These are phyloP conservation scores for Parauchenoglanis punctatus DNA, from an alignment of 2,797 vertebrate species.

Conservation along the genomic window DNA sequence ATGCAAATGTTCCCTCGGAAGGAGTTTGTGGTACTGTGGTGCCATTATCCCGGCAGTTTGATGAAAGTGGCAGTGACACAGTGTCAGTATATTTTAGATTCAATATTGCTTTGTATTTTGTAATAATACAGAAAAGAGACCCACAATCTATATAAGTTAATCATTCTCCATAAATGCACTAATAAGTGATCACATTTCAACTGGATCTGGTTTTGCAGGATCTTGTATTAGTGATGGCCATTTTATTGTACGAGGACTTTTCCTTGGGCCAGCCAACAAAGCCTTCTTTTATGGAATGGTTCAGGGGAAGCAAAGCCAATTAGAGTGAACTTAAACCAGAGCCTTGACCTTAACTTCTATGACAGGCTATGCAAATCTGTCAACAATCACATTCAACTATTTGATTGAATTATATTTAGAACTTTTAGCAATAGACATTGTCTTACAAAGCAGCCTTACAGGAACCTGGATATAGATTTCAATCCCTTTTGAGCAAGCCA, in stretches of 20 bases:
- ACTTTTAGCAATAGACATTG: background rate
- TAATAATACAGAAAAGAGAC: slow-evolving; percentile 55
- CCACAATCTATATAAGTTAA: slow-evolving; percentile 62
- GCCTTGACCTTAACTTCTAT: background rate
- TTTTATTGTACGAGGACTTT: slow-evolving; percentile 49
- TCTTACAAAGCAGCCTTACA: background rate
- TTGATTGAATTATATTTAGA: background rate
- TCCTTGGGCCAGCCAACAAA: background rate
- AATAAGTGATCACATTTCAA: slow-evolving; percentile 50
- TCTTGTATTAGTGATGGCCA: slow-evolving; percentile 15
- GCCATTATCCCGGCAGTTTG: slow-evolving; percentile 35
- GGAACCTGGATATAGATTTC: background rate
- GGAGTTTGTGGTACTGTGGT: slow-evolving; percentile 21
- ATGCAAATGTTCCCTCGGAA: background rate
- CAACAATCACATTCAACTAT: background rate
- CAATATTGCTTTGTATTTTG: slow-evolving; percentile 39
- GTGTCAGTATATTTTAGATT: slow-evolving; percentile 57
- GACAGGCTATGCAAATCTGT: background rate
- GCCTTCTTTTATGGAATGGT: background rate
- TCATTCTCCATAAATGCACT: slow-evolving; percentile 64
- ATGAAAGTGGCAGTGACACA: slow-evolving; percentile 43
- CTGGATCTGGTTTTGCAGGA: slow-evolving; percentile 50
- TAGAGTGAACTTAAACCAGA: background rate
- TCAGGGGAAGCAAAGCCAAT: background rate
- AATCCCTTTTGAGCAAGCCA: background rate